Evolutionary conservation across 2,113 vertebrate genomes (phyloP).

Genomic region (Lonchura striata): DNA sequence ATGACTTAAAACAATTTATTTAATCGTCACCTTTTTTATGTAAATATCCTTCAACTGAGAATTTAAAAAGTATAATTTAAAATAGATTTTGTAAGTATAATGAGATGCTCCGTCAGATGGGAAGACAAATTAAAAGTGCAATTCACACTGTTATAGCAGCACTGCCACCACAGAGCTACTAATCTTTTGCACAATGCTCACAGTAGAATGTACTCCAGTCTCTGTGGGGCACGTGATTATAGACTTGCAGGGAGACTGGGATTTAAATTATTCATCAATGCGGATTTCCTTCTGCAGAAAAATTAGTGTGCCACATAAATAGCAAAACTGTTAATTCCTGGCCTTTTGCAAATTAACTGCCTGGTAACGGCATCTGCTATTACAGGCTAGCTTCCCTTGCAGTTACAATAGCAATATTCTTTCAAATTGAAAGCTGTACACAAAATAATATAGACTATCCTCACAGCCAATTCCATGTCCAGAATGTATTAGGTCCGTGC

Average conservation of each 20-base stretch:
- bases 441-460: constrained; percentile 20
- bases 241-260: constrained; percentile 39
- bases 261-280: constrained; percentile 69
- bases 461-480: constrained; percentile 9
- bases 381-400: neutral
- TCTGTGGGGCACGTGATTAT: constrained; percentile 48
- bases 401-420: constrained; percentile 12
- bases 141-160: constrained; percentile 62
- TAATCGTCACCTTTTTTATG: constrained; percentile 73
- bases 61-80: constrained; percentile 69
- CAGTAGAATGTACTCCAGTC: constrained; percentile 59
- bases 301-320: constrained; percentile 39
- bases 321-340: constrained; percentile 47
- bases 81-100: constrained; percentile 76
- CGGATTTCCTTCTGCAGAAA: constrained; percentile 46
- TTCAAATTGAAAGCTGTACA: neutral
- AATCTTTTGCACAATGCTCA: constrained; percentile 62
- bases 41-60: constrained; percentile 71
- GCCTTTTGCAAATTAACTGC: constrained; percentile 59
- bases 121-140: constrained; percentile 77
- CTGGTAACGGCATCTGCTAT: constrained; percentile 33
- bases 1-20: constrained; percentile 74
- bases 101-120: constrained; percentile 70
- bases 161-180: constrained; percentile 34
- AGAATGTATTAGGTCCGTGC: neutral